Percentiles rank a stretch among this genome's conserved stretches.
Conservation (phyloP, 2,888 invertebrate species). For the Bugulina stolonifera region DNA sequence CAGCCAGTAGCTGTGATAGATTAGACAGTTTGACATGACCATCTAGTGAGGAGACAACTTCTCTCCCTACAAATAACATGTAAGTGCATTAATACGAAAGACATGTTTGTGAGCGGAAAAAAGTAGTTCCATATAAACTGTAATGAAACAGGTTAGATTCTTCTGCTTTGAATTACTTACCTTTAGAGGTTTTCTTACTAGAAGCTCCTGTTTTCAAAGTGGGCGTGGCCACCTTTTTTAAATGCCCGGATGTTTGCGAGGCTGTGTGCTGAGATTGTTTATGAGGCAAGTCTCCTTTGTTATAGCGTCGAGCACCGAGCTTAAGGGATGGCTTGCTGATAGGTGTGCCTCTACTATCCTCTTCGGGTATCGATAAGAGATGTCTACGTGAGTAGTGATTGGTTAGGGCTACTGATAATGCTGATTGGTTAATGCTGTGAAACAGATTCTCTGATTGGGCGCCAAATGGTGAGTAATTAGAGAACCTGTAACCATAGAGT, state of each 20-base stretch:
- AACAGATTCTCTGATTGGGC: background rate
- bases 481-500: background rate
- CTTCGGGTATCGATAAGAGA: background rate
- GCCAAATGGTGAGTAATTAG: background rate
- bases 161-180: too few relatives aligned
- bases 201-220: background rate
- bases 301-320: too few relatives aligned
- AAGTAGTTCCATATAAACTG: too few relatives aligned
- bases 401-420: background rate
- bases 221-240: too few relatives aligned
- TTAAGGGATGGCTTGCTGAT: background rate
- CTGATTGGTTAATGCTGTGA: background rate
- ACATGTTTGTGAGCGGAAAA: too few relatives aligned
- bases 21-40: background rate
- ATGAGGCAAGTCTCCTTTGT: too few relatives aligned
- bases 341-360: background rate
- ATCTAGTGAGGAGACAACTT: too few relatives aligned
- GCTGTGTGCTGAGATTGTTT: too few relatives aligned
- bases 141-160: too few relatives aligned
- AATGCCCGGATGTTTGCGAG: too few relatives aligned
- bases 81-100: too few relatives aligned
- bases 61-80: too few relatives aligned
- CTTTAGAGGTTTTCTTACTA: background rate
- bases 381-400: slow-evolving; percentile 1
- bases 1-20: background rate